phyloP scores from a whole-genome alignment of 2,113 vertebrate species.

The Limanda limanda region DNA sequence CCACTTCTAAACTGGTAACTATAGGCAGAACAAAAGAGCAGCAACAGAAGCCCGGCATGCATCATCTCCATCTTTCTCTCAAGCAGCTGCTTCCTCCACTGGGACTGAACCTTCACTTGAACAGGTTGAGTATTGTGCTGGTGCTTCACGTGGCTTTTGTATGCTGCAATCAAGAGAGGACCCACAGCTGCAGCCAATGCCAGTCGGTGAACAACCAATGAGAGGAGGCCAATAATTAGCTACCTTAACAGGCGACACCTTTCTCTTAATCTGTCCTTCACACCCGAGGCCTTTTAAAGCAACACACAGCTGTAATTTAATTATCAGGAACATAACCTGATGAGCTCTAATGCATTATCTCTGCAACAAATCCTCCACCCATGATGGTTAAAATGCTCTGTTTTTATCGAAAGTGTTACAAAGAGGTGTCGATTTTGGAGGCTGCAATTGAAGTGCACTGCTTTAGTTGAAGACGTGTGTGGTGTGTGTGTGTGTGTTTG shows the following conservation, averaged over 20 bases:
- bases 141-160: conserved; percentile 23
- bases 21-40: conserved; percentile 25
- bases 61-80: conserved; percentile 46
- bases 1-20: neutral
- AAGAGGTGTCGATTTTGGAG: too few relatives aligned
- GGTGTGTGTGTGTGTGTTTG: too few relatives aligned
- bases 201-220: conserved; percentile 48
- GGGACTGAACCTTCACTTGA: neutral
- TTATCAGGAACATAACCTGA: neutral
- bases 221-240: neutral
- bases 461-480: too few relatives aligned
- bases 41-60: conserved; percentile 29
- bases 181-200: conserved; percentile 51
- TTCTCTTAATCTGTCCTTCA: neutral
- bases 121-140: neutral
- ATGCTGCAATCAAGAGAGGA: conserved; percentile 2
- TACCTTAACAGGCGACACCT: neutral
- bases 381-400: neutral
- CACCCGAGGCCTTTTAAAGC: neutral
- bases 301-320: neutral
- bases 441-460: too few relatives aligned
- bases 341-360: neutral
- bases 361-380: too few relatives aligned
- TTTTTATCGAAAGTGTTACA: neutral
- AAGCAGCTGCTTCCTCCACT: neutral